These are phyloP conservation scores for Eristalinus aeneus DNA, from an alignment of 2,888 invertebrate species.

Conservation along the genomic window DNA sequence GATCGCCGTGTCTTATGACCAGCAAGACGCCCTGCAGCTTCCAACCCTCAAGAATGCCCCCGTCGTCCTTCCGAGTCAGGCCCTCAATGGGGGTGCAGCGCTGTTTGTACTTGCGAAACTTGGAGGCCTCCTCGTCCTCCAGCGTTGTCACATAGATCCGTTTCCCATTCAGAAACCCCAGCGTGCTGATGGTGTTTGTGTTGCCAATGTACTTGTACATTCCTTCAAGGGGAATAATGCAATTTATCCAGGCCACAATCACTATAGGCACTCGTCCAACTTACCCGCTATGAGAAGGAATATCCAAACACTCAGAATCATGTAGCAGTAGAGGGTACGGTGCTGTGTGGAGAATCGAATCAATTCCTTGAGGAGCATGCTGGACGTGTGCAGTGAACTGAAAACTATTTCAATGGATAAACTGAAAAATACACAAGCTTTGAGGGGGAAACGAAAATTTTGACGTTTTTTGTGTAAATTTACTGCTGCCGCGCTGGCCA, in stretches of 20 bases:
- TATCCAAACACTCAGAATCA: conserved; percentile 91
- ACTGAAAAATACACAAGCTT: conserved; percentile 27
- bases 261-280: conserved; percentile 17
- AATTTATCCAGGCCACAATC: neutral
- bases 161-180: conserved; percentile 74
- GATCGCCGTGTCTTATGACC: conserved; percentile 93
- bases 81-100: conserved; percentile 88
- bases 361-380: conserved; percentile 82
- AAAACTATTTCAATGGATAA: neutral
- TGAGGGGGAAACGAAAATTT: conserved; percentile 30
- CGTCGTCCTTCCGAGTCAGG: conserved; percentile 88
- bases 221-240: conserved; percentile 80
- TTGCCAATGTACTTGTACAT: conserved; percentile 90
- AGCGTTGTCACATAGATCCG: conserved; percentile 58
- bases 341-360: conserved; percentile 86
- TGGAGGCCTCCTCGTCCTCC: conserved; percentile 82
- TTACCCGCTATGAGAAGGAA: conserved; percentile 88
- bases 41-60: conserved; percentile 80
- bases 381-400: neutral
- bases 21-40: conserved; percentile 83
- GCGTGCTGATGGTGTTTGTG: conserved; percentile 77
- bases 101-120: conserved; percentile 86
- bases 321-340: conserved; percentile 90
- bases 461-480: conserved; percentile 29
- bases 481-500: conserved; percentile 19